Percentiles rank a stretch among this genome's conserved stretches.
Conservation (phyloP, 2,888 invertebrate species). For the Pristionchus fissidentatus region DNA sequence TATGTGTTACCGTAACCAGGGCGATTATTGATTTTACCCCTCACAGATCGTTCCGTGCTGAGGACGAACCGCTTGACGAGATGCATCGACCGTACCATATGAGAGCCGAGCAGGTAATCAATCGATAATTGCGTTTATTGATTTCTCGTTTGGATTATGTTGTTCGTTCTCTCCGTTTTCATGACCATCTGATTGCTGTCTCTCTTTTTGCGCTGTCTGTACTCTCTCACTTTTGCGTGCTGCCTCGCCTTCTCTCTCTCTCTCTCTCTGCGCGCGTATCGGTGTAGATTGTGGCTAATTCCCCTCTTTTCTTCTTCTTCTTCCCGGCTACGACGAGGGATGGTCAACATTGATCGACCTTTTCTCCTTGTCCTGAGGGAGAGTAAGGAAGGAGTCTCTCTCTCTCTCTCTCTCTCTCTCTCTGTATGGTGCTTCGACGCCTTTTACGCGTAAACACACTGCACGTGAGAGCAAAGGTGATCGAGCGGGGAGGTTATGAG, state of each 20-base stretch:
- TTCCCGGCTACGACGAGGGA: background rate
- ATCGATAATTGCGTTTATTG: background rate
- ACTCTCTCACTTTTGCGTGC: background rate
- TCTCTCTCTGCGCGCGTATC: background rate
- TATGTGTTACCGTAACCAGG: background rate
- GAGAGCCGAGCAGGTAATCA: conserved; percentile 18
- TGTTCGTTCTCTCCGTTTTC: background rate
- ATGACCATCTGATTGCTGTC: background rate
- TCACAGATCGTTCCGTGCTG: conserved; percentile 27
- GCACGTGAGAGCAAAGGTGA: background rate
- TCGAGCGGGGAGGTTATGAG: conserved; percentile 22
- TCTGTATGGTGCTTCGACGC: conserved; percentile 19
- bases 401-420: conserved; percentile 8
- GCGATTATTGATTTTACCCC: background rate
- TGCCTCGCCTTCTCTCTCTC: background rate
- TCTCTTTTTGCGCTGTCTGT: background rate
- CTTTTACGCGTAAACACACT: conserved; percentile 34
- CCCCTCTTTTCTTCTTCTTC: background rate
- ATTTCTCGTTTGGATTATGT: background rate
- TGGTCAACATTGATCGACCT: conserved; percentile 42
- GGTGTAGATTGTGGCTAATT: conserved; percentile 34
- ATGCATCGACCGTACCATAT: conserved; percentile 42
- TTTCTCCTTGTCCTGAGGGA: conserved; percentile 3
- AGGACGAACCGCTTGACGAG: conserved; percentile 35
- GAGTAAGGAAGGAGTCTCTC: background rate